Percentiles rank a stretch among this genome's conserved stretches.
These are phyloP conservation scores for Tanytarsus gracilentus DNA, from an alignment of 2,888 invertebrate species.

Conservation along the genomic window DNA sequence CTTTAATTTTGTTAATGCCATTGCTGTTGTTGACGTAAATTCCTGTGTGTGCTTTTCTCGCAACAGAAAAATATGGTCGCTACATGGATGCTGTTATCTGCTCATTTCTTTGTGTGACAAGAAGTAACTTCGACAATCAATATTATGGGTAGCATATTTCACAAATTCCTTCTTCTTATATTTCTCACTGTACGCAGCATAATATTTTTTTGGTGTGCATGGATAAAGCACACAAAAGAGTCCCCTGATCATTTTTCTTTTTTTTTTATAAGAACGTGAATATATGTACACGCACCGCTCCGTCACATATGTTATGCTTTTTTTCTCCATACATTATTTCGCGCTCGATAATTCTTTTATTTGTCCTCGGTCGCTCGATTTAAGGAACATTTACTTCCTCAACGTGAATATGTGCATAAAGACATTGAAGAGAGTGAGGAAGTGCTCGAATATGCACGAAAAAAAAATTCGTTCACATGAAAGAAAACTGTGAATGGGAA, in stretches of 20 bases:
- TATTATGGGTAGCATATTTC: not conserved
- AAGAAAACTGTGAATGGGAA: not conserved
- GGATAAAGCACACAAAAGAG: no score
- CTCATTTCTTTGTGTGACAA: not conserved
- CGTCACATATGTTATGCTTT: no score
- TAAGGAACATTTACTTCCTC: not conserved
- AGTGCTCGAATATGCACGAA: conserved; percentile 14
- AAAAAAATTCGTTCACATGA: no score
- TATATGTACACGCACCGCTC: no score
- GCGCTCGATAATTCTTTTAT: no score
- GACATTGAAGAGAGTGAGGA: not conserved
- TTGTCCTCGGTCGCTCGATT: no score
- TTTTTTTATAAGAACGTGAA: no score
- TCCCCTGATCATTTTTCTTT: no score
- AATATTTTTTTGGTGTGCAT: no score
- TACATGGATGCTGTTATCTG: not conserved
- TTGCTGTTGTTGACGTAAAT: not conserved
- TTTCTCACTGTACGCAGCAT: no score
- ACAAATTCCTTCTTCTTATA: not conserved
- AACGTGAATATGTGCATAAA: not conserved
- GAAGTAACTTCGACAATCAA: not conserved
- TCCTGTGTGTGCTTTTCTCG: not conserved
- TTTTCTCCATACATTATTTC: no score
- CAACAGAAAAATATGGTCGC: no score
- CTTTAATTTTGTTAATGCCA: not conserved